Evolutionary conservation across 2,797 vertebrate species (phyloP), one percentile per base, ranked within the genome.

Genomic region (Cheirogaleus major): DNA sequence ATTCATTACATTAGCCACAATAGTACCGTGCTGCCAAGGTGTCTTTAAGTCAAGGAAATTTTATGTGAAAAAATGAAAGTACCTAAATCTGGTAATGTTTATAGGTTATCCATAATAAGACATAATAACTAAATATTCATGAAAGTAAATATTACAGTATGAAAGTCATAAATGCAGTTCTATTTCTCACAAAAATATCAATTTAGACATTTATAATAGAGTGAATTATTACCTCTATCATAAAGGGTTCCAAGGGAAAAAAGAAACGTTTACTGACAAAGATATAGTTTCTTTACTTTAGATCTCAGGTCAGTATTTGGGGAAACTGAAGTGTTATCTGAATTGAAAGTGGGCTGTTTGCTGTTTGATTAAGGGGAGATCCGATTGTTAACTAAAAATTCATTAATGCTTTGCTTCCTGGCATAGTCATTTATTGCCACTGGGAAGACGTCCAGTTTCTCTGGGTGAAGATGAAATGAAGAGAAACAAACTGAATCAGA

Each of bases 201-300:
- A 30, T 79, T 38, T 94, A 41, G 55, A 79, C 13, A 83, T 79
- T 96, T 88, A 72, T 79, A 94, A 55, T 96, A 72, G 38, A 90
- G 43, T 57, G 22, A 85, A 91, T 91, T 76, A 69, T 38, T 87
- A 55, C 20, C 48, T 90, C 50, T 86, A 55, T 65, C 52, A 30
- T 65, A 84, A 73, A 79, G n/a, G 15, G 2, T 32, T 75, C 38
- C n/a, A 50, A 50, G 30, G n/a, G 48, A 65, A 81, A 78, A 80
- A 81, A 50, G 59, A 91, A 91, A 59, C 0, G 0, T 32, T 81
- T 78, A 87, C 48, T 91, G 32, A 63, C 72, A 63, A 79, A 45
- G 30, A 43, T 43, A 8, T 48, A 69, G 48, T 87, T 89, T 80
- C 65, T 79, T 88, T 30, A 59, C 30, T 35, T 87, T 57, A 93